Conservation (phyloP, 1,140 invertebrate genomes). For the Cyphomyrmex costatus region DNA sequence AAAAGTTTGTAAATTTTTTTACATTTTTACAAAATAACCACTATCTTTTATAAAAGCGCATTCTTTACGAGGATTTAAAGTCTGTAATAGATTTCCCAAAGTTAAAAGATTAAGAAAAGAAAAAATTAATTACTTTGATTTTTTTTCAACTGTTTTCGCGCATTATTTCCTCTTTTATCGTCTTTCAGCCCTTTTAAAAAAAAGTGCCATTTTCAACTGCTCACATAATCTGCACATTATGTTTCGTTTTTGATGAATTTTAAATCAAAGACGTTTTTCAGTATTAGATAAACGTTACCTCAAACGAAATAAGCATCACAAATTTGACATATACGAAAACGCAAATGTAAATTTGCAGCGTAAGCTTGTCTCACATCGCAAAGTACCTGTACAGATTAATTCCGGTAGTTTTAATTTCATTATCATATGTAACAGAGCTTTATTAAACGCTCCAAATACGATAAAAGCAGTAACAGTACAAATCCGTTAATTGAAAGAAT, state of each 20-base stretch:
- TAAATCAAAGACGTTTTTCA: slow-evolving; percentile 26
- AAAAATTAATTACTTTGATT: slow-evolving; percentile 33
- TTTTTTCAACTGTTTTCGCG: neutral
- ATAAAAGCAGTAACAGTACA: neutral
- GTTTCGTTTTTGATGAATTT: slow-evolving; percentile 36
- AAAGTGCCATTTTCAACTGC: neutral
- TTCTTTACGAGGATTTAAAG: neutral
- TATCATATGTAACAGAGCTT: neutral
- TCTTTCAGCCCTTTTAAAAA: neutral
- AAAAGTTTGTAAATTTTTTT: neutral
- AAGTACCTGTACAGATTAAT: slow-evolving; percentile 1
- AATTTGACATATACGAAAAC: neutral
- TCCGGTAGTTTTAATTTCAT: slow-evolving; percentile 16
- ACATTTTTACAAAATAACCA: neutral
- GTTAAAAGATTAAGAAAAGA: slow-evolving; percentile 12
- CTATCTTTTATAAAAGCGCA: neutral
- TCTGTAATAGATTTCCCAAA: slow-evolving; percentile 25
- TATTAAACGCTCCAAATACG: neutral
- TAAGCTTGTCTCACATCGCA: neutral
- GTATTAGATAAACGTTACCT: neutral
- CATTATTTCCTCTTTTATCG: neutral
- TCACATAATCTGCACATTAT: slow-evolving; percentile 17
- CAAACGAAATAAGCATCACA: slow-evolving; percentile 35
- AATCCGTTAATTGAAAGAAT: neutral
- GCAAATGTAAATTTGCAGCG: slow-evolving; percentile 1